Evolutionary conservation across 1,140 invertebrate genomes (phyloP).

Genomic region (Calliphora vicina): DNA sequence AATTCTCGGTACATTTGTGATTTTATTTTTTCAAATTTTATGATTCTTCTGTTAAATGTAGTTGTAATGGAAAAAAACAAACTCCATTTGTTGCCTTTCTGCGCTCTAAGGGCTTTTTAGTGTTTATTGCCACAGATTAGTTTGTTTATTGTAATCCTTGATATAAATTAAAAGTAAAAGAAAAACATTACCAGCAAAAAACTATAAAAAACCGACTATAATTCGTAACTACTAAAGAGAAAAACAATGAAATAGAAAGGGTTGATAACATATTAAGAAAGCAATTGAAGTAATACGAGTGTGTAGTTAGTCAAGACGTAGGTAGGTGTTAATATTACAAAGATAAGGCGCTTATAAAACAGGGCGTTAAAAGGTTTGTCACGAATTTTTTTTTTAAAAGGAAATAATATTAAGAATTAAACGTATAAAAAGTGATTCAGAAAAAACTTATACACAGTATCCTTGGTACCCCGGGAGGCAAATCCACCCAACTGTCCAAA

Average conservation of each 20-base stretch:
- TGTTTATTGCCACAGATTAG: conserved; percentile 31
- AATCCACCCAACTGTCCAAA: too few relatives aligned
- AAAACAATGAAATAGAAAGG: neutral
- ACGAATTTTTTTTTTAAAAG: too few relatives aligned
- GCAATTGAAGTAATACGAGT: neutral
- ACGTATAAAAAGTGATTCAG: too few relatives aligned
- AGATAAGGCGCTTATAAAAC: neutral
- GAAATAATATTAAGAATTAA: too few relatives aligned
- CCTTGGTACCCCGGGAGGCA: too few relatives aligned
- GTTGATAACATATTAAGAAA: neutral
- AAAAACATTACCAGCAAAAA: neutral
- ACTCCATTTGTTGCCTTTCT: neutral
- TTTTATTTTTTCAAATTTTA: neutral
- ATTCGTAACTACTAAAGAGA: neutral
- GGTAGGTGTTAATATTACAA: neutral
- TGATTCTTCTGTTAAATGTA: neutral
- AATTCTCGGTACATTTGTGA: conserved; percentile 9
- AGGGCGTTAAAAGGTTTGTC: too few relatives aligned
- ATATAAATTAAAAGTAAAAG: conserved; percentile 23
- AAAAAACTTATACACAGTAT: too few relatives aligned
- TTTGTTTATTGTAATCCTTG: conserved; percentile 26
- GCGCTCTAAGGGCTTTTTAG: conserved; percentile 23
- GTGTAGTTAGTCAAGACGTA: neutral
- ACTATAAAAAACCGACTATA: neutral
- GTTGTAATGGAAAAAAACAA: neutral